A percentile compares a stretch with the other conserved stretches of the same genome.
Conservation (phyloP, 1,140 invertebrate species). For the Cotesia chilonis region DNA sequence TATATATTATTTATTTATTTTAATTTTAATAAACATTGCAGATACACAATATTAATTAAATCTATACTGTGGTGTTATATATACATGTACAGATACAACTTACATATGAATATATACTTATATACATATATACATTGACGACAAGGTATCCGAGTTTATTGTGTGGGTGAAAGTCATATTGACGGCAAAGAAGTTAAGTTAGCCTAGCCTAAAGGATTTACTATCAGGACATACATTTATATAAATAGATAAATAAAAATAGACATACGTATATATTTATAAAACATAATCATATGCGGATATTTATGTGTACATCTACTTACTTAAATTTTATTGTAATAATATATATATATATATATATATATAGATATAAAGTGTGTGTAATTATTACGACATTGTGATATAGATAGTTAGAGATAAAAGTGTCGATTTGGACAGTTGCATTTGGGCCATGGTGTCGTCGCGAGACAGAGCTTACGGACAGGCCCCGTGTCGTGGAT, state of each 20-base stretch:
- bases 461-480: slow-evolving; percentile 11
- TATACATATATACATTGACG: too few species aligned
- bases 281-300: too few species aligned
- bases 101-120: too few species aligned
- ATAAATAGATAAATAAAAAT: neutral
- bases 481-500: slow-evolving; percentile 6
- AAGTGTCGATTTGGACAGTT: too few species aligned
- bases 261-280: too few species aligned
- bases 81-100: neutral
- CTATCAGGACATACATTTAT: neutral
- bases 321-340: neutral
- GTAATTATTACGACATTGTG: too few species aligned
- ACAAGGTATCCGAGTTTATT: slow-evolving; percentile 12
- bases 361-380: too few species aligned
- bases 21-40: too few species aligned
- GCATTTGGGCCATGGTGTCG: slow-evolving; percentile 15
- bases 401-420: too few species aligned
- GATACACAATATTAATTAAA: too few species aligned
- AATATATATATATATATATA: neutral
- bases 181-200: neutral
- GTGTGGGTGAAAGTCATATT: slow-evolving; percentile 17
- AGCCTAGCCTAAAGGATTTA: too few species aligned
- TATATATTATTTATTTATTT: neutral
- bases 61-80: slow-evolving; percentile 6
- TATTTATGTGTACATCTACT: too few species aligned